A percentile compares a stretch with the other conserved stretches of the same genome.
These are phyloP conservation scores for Hedychridium roseum DNA, from an alignment of 2,888 invertebrate genomes.

Conservation along the genomic window DNA sequence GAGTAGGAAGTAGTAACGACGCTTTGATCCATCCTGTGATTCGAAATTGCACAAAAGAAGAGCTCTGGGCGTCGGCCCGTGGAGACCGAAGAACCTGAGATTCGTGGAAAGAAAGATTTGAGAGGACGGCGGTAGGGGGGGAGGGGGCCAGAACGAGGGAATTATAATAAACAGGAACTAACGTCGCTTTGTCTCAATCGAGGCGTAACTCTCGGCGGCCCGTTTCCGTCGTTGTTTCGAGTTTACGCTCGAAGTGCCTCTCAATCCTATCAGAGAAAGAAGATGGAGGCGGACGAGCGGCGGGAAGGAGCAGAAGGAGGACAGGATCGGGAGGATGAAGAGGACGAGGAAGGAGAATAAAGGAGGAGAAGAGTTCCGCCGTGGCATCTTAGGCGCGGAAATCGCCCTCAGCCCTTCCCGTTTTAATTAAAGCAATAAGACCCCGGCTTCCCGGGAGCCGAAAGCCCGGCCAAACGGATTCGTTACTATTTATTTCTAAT, in stretches of 20 bases:
- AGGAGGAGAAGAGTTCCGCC: slow-evolving; percentile 13
- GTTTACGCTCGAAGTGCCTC: slow-evolving; percentile 58
- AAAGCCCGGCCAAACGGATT: slow-evolving; percentile 32
- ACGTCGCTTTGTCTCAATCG: slow-evolving; percentile 57
- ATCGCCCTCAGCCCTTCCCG: slow-evolving; percentile 28
- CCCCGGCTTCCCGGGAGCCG: slow-evolving; percentile 37
- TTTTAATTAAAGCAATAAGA: slow-evolving; percentile 63
- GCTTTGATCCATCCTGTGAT: too few species aligned
- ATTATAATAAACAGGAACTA: slow-evolving; percentile 53
- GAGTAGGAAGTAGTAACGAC: too few species aligned
- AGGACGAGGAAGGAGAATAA: slow-evolving; percentile 11
- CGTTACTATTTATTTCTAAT: slow-evolving; percentile 63
- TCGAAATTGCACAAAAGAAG: too few species aligned
- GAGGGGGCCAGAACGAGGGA: slow-evolving; percentile 22
- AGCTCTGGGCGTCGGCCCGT: too few species aligned
- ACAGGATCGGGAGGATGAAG: too few species aligned
- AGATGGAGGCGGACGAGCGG: slow-evolving; percentile 16
- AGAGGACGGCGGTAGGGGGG: not conserved
- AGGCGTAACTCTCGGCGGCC: slow-evolving; percentile 53
- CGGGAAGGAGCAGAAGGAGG: slow-evolving; percentile 12
- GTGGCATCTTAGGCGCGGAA: slow-evolving; percentile 19
- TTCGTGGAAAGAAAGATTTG: not conserved
- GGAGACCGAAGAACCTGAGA: too few species aligned
- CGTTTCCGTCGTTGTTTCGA: slow-evolving; percentile 60
- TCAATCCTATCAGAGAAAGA: slow-evolving; percentile 59